Evolutionary conservation across 2,888 invertebrate species (phyloP), one percentile per base, ranked within the genome.

Genomic region (Amiota mariae): DNA sequence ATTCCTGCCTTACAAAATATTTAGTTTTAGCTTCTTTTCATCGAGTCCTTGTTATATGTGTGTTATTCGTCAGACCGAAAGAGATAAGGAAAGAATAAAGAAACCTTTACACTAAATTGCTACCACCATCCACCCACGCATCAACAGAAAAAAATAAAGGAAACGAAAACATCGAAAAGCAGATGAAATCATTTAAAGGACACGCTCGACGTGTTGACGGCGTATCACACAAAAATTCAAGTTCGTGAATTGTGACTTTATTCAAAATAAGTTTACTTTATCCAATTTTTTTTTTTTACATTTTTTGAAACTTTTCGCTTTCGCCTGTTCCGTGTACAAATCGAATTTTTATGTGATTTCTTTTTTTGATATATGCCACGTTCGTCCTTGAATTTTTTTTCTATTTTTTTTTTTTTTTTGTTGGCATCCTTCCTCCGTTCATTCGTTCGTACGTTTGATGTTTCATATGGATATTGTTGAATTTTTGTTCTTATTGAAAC

Each of bases 311-410:
- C 49, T 68, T 68, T 68, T 63, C 46, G n/a, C 46, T 63, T 46
- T 63, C 63, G 24, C 24, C 24, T 63, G 49, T 54, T 68, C n/a
- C 10, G 67, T 59, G 18, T 20, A 20, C 24, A 68, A 68, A 68
- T 68, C 67, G 67, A 54, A 68, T 68, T 68, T 68, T 54, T 68
- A 68, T 68, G 67, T 24, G 67, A 68, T 68, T 68, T 68, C 59
- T n/a, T 59, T 36, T 6, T 36, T 36, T 36, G 36, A 6, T 36
- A 6, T 6, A 36, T 59, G 59, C 59, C 18, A 20, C 20, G 67
- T 67, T 20, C 51, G 64, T 61, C 9, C 20, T 6, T 61, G 20
- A 8, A 18, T 24, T 8, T 11, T 20, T 20, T 63, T 36, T 36
- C n/a, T n/a, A 18, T 24, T 8, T 11, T 20, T n/a, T n/a, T n/a